Evolutionary conservation across 2,888 invertebrate species (phyloP), one percentile per base, ranked within the genome.

Genomic region (Lasioglossum lativentre): DNA sequence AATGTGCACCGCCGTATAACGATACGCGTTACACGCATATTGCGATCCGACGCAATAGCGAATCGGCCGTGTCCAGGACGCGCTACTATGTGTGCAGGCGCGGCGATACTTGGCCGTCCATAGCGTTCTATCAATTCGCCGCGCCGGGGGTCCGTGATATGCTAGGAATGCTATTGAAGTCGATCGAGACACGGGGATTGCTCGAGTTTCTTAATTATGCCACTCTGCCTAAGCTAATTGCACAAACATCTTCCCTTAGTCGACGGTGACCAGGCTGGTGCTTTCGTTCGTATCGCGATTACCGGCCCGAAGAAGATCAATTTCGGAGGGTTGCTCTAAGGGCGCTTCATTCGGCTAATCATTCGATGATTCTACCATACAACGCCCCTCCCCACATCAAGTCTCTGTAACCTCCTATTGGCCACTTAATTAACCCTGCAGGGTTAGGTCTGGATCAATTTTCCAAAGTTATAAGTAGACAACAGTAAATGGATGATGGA

Each of bases 131-230:
- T 77, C 86, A 80, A 70, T 82, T 73, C 82, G 52, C 70, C 80
- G 45, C 4, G 16, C 47, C 52, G n/a, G 3, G 10, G 63, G 74
- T 56, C 59, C 73, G 90, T 90, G 88, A 90, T 89, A 85, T 89
- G 82, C 88, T 85, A 80, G 92, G 93, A 90, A 93, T 93, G 92
- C 93, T 92, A 93, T 93, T 93, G 93, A 93, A 93, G 90, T 90
- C 86, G 86, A 87, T 86, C 79, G 86, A 88, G 88, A 88, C 86
- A 76, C 90, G 85, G 82, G 83, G 80, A 74, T 79, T 78, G 87
- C 77, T 89, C 87, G 89, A 92, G 91, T 92, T 93, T 93, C 93
- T 93, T 93, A 90, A 93, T 93, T 91, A 93, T 85, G 88, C 88
- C 83, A 89, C 89, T 93, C 88, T 89, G 87, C 87, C 76, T 75